Conservation (phyloP, 2,797 vertebrate genomes). For the Myotis myotis region DNA sequence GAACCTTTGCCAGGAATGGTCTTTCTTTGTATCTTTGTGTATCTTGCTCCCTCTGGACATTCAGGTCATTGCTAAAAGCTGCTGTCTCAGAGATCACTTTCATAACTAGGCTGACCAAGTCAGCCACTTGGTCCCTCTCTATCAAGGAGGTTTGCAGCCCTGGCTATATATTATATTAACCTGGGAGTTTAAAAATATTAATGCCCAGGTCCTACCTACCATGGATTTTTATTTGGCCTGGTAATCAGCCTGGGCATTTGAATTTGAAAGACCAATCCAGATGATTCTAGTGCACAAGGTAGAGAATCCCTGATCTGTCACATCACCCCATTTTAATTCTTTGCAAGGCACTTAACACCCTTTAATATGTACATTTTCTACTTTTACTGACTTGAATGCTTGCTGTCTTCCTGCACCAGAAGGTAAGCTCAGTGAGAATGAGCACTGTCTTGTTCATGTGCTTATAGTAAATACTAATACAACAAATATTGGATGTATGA, state of each 20-base stretch:
- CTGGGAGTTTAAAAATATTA: neutral
- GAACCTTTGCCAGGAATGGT: neutral
- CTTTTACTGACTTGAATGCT: neutral
- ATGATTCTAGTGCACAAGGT: neutral
- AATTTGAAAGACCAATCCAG: neutral
- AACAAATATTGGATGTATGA: neutral
- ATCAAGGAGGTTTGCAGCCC: neutral
- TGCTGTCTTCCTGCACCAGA: neutral
- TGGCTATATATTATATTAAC: neutral
- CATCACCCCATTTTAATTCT: neutral
- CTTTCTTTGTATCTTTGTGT: neutral
- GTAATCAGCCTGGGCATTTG: neutral
- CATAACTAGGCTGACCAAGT: neutral
- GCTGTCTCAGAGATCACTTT: neutral
- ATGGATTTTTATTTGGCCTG: neutral
- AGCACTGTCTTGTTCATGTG: neutral
- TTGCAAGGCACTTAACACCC: neutral
- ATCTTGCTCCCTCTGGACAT: neutral
- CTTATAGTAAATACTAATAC: neutral
- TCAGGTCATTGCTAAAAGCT: neutral
- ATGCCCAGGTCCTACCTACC: neutral
- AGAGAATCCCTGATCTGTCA: neutral
- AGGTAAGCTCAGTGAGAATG: neutral
- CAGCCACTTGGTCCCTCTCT: neutral
- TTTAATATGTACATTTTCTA: neutral